Percentiles rank a stretch among this genome's conserved stretches.
These are phyloP conservation scores for Gonocerus acuteangulatus DNA, from an alignment of 2,888 invertebrate genomes.

Conservation along the genomic window DNA sequence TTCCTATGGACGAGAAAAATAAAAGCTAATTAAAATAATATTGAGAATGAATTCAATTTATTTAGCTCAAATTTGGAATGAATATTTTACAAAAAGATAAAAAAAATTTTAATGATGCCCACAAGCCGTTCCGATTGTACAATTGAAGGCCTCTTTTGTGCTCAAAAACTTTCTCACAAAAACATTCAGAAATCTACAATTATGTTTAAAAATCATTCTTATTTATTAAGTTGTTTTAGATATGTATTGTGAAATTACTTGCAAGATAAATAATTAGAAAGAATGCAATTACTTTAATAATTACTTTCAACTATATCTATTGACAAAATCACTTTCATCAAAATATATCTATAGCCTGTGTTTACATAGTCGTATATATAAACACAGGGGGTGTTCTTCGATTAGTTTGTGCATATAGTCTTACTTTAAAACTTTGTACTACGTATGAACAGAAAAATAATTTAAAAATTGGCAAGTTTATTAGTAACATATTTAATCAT, in stretches of 20 bases:
- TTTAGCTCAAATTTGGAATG: too few species aligned
- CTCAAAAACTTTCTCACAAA: background rate
- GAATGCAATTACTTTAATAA: background rate
- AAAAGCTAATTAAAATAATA: too few species aligned
- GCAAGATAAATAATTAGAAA: background rate
- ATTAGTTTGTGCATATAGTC: slow-evolving; percentile 12
- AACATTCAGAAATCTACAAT: slow-evolving; percentile 7
- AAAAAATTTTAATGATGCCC: slow-evolving; percentile 7
- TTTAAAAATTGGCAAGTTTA: background rate
- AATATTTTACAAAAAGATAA: too few species aligned
- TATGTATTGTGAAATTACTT: slow-evolving; percentile 16
- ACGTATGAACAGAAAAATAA: background rate
- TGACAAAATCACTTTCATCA: background rate
- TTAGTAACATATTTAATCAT: background rate
- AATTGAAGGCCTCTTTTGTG: slow-evolving; percentile 24
- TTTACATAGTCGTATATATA: background rate
- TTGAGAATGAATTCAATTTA: too few species aligned
- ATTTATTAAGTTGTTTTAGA: slow-evolving; percentile 6
- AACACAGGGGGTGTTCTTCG: background rate
- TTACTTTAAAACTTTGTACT: background rate
- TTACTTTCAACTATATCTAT: slow-evolving; percentile 6
- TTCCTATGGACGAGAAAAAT: too few species aligned
- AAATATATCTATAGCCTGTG: background rate
- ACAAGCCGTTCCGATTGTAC: slow-evolving; percentile 27
- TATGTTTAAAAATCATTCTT: slow-evolving; percentile 1